A percentile compares a stretch with the other conserved stretches of the same genome.
Conservation (phyloP, 2,113 vertebrate genomes). For the Acrocephalus arundinaceus region DNA sequence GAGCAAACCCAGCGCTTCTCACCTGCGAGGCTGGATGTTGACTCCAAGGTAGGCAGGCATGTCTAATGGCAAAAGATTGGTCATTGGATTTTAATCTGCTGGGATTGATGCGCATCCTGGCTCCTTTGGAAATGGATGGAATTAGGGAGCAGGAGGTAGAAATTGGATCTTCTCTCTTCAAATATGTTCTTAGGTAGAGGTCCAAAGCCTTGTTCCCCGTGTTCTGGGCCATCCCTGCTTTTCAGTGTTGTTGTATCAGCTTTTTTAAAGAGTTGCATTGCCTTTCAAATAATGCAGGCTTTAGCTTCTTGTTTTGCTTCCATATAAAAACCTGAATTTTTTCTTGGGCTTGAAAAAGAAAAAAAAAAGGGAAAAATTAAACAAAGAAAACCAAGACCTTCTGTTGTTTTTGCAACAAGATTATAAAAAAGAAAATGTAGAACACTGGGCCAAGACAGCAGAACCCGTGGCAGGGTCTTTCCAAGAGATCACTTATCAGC, state of each 20-base stretch:
- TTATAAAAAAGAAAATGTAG: not conserved
- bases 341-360: not conserved
- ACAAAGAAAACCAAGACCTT: not conserved
- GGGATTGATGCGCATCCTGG: not conserved
- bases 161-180: not conserved
- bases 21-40: not conserved
- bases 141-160: not conserved
- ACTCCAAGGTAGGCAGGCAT: not conserved
- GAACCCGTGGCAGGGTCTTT: not conserved
- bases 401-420: not conserved
- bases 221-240: not conserved
- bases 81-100: not conserved
- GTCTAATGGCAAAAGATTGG: not conserved
- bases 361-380: no score
- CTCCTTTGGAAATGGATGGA: not conserved
- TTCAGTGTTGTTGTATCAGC: accelerated
- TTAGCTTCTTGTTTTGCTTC: not conserved
- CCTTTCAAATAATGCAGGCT: not conserved
- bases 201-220: accelerated
- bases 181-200: not conserved
- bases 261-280: not conserved
- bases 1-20: not conserved
- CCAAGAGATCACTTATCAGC: not conserved
- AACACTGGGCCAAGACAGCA: not conserved
- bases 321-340: accelerated